Evolutionary conservation across 2,113 vertebrate genomes (phyloP).

Genomic region (Ceyx margarethae): DNA sequence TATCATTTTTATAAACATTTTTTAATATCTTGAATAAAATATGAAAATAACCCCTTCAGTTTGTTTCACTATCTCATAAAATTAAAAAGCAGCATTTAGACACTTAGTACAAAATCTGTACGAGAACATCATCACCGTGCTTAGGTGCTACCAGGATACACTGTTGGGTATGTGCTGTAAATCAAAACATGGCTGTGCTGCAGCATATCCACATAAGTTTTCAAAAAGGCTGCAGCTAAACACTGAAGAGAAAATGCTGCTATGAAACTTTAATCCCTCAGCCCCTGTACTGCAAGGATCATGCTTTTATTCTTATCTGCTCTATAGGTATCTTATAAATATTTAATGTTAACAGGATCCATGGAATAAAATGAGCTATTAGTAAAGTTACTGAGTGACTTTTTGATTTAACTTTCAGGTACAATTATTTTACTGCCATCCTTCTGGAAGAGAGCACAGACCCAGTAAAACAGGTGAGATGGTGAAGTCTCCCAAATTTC

Average conservation of each 20-base stretch:
- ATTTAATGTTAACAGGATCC: background rate
- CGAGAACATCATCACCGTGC: fast-evolving
- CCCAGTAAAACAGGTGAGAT: fast-evolving
- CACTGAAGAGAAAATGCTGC: background rate
- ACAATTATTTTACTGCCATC: background rate
- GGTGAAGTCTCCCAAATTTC: fast-evolving
- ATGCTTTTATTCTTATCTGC: background rate
- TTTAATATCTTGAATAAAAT: background rate
- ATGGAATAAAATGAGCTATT: background rate
- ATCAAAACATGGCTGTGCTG: fast-evolving
- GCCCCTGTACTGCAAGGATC: background rate
- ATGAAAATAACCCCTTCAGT: fast-evolving
- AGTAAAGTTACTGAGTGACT: background rate
- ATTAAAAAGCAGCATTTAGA: background rate
- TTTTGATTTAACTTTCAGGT: background rate
- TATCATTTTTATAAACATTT: background rate
- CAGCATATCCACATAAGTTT: background rate
- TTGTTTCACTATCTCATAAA: background rate
- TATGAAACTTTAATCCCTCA: background rate
- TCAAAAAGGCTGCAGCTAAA: background rate
- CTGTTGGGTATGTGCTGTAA: fast-evolving
- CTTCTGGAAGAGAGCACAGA: background rate
- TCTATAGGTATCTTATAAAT: background rate
- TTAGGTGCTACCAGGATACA: background rate
- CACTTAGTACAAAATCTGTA: fast-evolving